These are phyloP conservation scores for Enteromius thamalakanensis DNA, from an alignment of 2,797 vertebrate genomes.

Conservation along the genomic window DNA sequence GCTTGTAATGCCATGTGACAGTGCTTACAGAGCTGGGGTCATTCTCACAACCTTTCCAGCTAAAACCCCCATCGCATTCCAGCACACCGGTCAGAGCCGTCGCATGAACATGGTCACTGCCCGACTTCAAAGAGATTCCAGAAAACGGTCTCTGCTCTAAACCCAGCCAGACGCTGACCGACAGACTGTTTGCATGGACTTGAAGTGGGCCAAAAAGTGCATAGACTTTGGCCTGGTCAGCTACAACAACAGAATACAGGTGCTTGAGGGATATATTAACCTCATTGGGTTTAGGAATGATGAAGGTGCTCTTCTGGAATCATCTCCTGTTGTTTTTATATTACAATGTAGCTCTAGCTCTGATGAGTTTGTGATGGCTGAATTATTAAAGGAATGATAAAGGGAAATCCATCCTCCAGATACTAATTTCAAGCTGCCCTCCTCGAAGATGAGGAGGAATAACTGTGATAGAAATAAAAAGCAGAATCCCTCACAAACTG, in stretches of 20 bases:
- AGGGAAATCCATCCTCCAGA: not conserved
- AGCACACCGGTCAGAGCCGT: conserved; percentile 25
- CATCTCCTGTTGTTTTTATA: conserved; percentile 3
- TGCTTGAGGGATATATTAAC: conserved; percentile 2
- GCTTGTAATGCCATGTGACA: conserved; percentile 52
- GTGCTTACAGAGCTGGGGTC: conserved; percentile 44
- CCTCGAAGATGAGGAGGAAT: not conserved
- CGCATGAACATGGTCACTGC: conserved; percentile 35
- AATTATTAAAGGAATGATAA: conserved; percentile 12
- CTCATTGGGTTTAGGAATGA: not conserved
- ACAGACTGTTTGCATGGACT: not conserved
- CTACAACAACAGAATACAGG: not conserved
- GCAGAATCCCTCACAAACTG: not conserved
- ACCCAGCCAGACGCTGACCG: not conserved
- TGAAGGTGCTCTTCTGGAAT: not conserved
- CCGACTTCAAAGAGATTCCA: conserved; percentile 46
- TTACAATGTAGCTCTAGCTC: not conserved
- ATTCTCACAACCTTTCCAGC: conserved; percentile 60
- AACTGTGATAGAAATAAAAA: not conserved
- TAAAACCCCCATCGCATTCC: conserved; percentile 55
- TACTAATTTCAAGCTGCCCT: not conserved
- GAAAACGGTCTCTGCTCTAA: conserved; percentile 1
- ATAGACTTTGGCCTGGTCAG: not conserved
- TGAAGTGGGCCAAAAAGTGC: not conserved
- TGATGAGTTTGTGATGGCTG: conserved; percentile 4